Evolutionary conservation across 2,113 vertebrate genomes (phyloP), one percentile per base, ranked within the genome.

Genomic region (Pampusana beccarii): DNA sequence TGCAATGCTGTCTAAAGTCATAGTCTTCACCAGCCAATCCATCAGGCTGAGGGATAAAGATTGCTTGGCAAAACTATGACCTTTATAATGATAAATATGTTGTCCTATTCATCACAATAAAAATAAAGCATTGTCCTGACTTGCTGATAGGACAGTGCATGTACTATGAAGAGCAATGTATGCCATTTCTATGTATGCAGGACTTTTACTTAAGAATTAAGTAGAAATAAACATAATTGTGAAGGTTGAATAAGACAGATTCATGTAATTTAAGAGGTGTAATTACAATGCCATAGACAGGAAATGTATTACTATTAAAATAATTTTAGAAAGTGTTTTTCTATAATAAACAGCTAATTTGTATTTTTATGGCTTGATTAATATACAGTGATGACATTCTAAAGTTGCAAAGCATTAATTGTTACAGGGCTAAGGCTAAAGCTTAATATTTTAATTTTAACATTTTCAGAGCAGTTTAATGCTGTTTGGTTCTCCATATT

Each of bases 41-140:
- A 46, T 91, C 79, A 94, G 72, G 38, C 61, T 86, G 64, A 83
- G 67, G 64, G 44, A 90, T 93, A 86, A 91, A 73, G 80, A 86
- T 83, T 46, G 33, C 64, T 93, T 88, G 33, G 79, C 34, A 73
- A 92, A 96, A 64, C 56, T 86, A 12, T 92, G 90, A 88, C 75
- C 93, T 94, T 93, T 88, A 44, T 92, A 88, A 88, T 92, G 85
- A 90, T 23, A 94, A 95, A 93, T 81, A 46, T 38, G 42, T 86
- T 83, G 34, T 92, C 64, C 26, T 86, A 42, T 83, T 96, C 79
- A 90, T 80, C 90, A 83, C 44, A 86, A 65, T 66, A 82, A 92
- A 88, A 80, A 88, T 21, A 58, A 93, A 73, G 38, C 38, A 31
- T 56, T 94, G 60, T 66, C 64, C 31, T 53, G 66, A 51, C 50